A percentile compares a stretch with the other conserved stretches of the same genome.
phyloP scores from a whole-genome alignment of 2,113 vertebrate genomes.

The Brachyistius frenatus region DNA sequence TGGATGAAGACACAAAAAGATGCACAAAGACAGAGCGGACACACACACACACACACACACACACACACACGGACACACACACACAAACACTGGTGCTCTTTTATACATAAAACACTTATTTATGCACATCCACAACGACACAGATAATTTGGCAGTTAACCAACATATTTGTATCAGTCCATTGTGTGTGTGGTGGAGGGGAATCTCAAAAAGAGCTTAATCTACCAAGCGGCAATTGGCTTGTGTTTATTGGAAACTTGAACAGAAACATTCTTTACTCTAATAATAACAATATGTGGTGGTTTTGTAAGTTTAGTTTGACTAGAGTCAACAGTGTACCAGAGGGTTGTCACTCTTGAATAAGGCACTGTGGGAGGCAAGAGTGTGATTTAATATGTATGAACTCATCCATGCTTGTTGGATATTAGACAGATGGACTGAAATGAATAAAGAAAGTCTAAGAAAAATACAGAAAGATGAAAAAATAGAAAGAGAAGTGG shows the following conservation, averaged over 20 bases:
- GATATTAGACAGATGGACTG: conserved; percentile 30
- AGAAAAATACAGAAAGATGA: conserved; percentile 1
- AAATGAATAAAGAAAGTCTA: conserved; percentile 16
- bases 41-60: background rate
- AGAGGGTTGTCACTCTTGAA: conserved; percentile 15
- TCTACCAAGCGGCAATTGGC: conserved; percentile 24
- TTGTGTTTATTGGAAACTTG: conserved; percentile 23
- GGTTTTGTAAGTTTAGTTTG: conserved; percentile 17
- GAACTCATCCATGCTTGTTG: conserved; percentile 20
- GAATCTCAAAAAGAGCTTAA: conserved; percentile 22
- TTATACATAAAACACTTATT: background rate
- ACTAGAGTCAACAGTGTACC: background rate
- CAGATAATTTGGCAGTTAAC: conserved; percentile 40
- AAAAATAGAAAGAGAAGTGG: background rate
- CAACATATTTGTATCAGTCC: conserved; percentile 31
- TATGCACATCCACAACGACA: background rate
- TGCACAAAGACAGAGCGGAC: background rate
- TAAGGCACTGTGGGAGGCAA: conserved; percentile 15
- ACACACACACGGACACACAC: background rate
- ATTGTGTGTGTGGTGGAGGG: conserved; percentile 22
- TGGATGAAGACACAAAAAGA: background rate
- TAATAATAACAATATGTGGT: background rate
- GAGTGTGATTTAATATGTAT: conserved; percentile 34
- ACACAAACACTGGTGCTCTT: background rate
- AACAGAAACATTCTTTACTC: conserved; percentile 15